Evolutionary conservation across 2,888 invertebrate genomes (phyloP).

Genomic region (Notocelia uddmanniana): DNA sequence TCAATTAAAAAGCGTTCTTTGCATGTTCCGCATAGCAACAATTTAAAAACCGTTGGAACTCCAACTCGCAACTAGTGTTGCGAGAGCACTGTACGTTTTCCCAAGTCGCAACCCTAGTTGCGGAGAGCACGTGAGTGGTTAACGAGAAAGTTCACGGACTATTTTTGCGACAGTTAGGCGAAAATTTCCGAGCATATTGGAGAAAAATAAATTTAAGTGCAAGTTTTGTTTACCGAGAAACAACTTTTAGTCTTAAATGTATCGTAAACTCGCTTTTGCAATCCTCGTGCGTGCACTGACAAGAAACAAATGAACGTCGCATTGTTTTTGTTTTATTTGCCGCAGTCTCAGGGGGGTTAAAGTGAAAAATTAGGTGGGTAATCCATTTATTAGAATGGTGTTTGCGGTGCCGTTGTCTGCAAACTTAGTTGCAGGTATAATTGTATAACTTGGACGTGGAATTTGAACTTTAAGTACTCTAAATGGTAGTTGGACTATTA

Average conservation of each 20-base stretch:
- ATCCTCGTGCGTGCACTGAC: conserved; percentile 56
- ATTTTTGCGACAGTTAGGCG: no score
- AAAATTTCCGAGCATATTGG: no score
- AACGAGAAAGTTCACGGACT: no score
- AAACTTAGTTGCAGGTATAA: conserved; percentile 36
- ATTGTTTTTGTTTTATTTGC: conserved; percentile 44
- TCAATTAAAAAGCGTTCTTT: no score
- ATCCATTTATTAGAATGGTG: conserved; percentile 45
- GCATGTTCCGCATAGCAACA: no score
- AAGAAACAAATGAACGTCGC: conserved; percentile 67
- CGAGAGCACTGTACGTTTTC: no score
- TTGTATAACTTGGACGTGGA: conserved; percentile 30
- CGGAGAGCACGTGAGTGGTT: no score
- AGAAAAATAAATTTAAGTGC: no score
- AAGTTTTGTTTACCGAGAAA: background rate
- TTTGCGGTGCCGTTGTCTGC: conserved; percentile 26
- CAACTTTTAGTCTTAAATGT: background rate
- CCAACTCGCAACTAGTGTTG: no score
- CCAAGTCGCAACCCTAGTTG: no score
- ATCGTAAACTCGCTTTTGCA: conserved; percentile 23
- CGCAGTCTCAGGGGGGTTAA: conserved; percentile 44
- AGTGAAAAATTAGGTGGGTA: conserved; percentile 45
- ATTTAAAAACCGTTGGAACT: no score
- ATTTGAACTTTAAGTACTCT: conserved; percentile 17
- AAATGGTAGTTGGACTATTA: conserved; percentile 8